Percentiles rank a stretch among this genome's conserved stretches.
These are phyloP conservation scores for Telenomus remus DNA, from an alignment of 1,140 invertebrate genomes.

Conservation along the genomic window DNA sequence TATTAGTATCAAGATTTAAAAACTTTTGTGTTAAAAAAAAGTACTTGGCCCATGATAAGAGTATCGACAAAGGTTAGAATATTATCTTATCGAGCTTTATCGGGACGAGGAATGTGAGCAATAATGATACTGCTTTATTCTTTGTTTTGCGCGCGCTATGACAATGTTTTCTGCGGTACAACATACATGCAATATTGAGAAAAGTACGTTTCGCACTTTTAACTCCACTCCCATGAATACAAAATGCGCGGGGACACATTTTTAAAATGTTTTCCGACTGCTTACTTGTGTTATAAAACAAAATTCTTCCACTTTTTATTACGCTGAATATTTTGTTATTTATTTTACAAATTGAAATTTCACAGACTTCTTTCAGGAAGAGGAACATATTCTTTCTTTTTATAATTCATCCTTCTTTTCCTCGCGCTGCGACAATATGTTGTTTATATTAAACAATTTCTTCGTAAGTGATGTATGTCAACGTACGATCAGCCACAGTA, in stretches of 20 bases:
- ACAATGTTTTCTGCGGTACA: slow-evolving; percentile 29
- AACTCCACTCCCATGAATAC: slow-evolving; percentile 21
- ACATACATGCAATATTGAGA: slow-evolving; percentile 24
- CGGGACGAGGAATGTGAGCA: slow-evolving; percentile 29
- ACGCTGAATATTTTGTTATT: slow-evolving; percentile 1
- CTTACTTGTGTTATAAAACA: slow-evolving; percentile 7
- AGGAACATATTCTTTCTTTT: too few species aligned
- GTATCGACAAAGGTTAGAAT: slow-evolving; percentile 30
- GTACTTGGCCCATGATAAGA: slow-evolving; percentile 6
- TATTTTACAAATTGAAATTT: background rate
- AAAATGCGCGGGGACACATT: slow-evolving; percentile 4
- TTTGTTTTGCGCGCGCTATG: slow-evolving; percentile 16
- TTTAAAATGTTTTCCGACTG: slow-evolving; percentile 8
- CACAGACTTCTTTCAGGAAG: too few species aligned
- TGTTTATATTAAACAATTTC: too few species aligned
- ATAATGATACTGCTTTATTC: slow-evolving; percentile 38
- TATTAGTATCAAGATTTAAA: background rate
- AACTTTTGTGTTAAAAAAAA: slow-evolving; percentile 26
- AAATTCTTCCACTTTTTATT: slow-evolving; percentile 8
- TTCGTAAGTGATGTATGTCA: too few species aligned
- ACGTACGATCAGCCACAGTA: too few species aligned
- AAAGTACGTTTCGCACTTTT: slow-evolving; percentile 27
- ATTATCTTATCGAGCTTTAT: slow-evolving; percentile 37
- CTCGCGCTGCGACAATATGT: too few species aligned
- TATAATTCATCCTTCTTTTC: too few species aligned